These are phyloP conservation scores for Apeltes quadracus DNA, from an alignment of 2,113 vertebrate species.

Conservation along the genomic window DNA sequence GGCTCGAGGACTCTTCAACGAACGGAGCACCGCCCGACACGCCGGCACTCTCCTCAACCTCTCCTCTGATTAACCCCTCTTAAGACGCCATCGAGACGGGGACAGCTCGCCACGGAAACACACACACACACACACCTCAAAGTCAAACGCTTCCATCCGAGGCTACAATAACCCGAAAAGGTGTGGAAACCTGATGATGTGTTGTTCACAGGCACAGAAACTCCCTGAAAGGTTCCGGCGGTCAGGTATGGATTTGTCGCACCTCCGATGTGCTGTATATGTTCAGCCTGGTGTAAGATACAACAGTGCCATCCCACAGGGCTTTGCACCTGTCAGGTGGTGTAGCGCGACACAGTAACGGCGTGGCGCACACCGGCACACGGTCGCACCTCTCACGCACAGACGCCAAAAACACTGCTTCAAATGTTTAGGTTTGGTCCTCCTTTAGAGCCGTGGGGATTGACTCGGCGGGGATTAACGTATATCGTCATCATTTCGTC, in stretches of 20 bases:
- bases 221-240: conserved; percentile 73
- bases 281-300: conserved; percentile 73
- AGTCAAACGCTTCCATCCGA: conserved; percentile 39
- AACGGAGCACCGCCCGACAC: conserved; percentile 66
- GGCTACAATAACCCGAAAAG: conserved; percentile 53
- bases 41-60: conserved; percentile 73
- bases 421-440: not conserved
- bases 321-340: conserved; percentile 64
- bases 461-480: not conserved
- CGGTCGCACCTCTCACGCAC: not conserved
- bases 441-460: not conserved
- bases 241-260: conserved; percentile 80
- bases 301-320: conserved; percentile 68
- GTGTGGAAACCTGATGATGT: conserved; percentile 76
- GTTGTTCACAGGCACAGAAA: conserved; percentile 71
- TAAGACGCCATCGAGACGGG: conserved; percentile 71
- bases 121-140: too few relatives aligned
- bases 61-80: conserved; percentile 79
- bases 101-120: conserved; percentile 22
- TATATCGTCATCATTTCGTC: not conserved
- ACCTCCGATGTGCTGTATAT: conserved; percentile 79
- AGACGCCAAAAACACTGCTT: not conserved
- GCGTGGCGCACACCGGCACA: conserved; percentile 49
- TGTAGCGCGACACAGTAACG: conserved; percentile 51
- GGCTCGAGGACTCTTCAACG: conserved; percentile 77